Percentiles rank a stretch among this genome's conserved stretches.
phyloP scores from a whole-genome alignment of 2,113 vertebrate species.

The Galbula dea region DNA sequence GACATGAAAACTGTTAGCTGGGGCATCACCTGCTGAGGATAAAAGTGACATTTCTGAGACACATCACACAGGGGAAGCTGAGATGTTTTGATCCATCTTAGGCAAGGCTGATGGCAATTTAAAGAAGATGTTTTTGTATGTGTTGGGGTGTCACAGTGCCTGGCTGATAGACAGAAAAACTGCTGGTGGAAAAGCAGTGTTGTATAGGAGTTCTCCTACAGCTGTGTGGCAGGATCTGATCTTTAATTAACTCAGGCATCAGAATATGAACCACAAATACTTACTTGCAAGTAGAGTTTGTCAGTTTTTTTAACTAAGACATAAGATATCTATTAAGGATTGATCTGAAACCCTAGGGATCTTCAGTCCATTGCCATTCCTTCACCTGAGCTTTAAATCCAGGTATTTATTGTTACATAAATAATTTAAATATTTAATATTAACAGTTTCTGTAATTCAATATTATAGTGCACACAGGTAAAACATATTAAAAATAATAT shows the following conservation, averaged over 20 bases:
- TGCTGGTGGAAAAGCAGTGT: not conserved
- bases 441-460: not conserved
- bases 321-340: not conserved
- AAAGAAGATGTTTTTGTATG: not conserved
- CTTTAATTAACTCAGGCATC: not conserved
- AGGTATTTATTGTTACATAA: not conserved
- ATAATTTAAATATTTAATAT: not conserved
- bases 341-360: not conserved
- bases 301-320: not conserved
- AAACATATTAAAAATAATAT: not conserved
- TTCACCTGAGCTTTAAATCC: not conserved
- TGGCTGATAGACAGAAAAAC: not conserved
- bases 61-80: not conserved
- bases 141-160: not conserved
- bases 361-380: not conserved
- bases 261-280: not conserved
- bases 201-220: not conserved
- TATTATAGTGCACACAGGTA: not conserved
- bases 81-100: not conserved
- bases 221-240: not conserved
- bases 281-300: not conserved
- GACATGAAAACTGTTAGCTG: not conserved
- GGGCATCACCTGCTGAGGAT: not conserved
- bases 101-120: not conserved
- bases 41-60: not conserved